phyloP scores from a whole-genome alignment of 2,888 invertebrate species.

The Sturmia bella region DNA sequence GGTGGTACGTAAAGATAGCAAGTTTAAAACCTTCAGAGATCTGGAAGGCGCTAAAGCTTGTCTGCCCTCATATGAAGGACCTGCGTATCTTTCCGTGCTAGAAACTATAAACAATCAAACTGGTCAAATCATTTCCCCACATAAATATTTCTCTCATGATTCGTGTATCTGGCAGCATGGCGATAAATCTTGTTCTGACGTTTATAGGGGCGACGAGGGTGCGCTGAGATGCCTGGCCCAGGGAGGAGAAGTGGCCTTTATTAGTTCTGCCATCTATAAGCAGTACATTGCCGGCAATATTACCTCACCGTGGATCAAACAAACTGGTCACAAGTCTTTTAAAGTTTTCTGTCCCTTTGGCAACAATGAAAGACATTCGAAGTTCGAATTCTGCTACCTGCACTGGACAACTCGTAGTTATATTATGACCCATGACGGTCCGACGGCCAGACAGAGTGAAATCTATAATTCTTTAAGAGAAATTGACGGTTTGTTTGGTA shows the following conservation, averaged over 20 bases:
- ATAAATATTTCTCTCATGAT: slow-evolving; percentile 85
- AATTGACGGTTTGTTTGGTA: slow-evolving; percentile 88
- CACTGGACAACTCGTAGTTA: slow-evolving; percentile 88
- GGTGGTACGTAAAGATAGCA: slow-evolving; percentile 85
- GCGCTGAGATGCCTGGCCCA: slow-evolving; percentile 87
- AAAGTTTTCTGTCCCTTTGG: slow-evolving; percentile 84
- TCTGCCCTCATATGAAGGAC: slow-evolving; percentile 90
- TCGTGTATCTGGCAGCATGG: slow-evolving; percentile 84
- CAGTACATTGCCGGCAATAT: slow-evolving; percentile 84
- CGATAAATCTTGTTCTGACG: slow-evolving; percentile 81
- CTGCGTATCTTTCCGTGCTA: slow-evolving; percentile 86
- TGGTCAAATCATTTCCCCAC: slow-evolving; percentile 75
- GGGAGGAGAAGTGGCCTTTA: slow-evolving; percentile 90
- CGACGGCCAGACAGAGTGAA: slow-evolving; percentile 85
- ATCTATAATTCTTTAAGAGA: slow-evolving; percentile 87
- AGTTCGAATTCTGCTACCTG: slow-evolving; percentile 84
- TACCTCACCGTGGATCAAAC: slow-evolving; percentile 82
- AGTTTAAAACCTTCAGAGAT: slow-evolving; percentile 84
- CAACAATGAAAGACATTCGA: slow-evolving; percentile 75
- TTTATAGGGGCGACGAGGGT: slow-evolving; percentile 84
- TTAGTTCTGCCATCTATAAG: slow-evolving; percentile 85
- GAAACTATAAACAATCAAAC: slow-evolving; percentile 81
- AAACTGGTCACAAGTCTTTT: slow-evolving; percentile 81
- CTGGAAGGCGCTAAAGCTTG: slow-evolving; percentile 88
- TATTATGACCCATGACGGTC: slow-evolving; percentile 84